phyloP scores from a whole-genome alignment of 2,888 invertebrate genomes.

The Phaedon cochleariae region DNA sequence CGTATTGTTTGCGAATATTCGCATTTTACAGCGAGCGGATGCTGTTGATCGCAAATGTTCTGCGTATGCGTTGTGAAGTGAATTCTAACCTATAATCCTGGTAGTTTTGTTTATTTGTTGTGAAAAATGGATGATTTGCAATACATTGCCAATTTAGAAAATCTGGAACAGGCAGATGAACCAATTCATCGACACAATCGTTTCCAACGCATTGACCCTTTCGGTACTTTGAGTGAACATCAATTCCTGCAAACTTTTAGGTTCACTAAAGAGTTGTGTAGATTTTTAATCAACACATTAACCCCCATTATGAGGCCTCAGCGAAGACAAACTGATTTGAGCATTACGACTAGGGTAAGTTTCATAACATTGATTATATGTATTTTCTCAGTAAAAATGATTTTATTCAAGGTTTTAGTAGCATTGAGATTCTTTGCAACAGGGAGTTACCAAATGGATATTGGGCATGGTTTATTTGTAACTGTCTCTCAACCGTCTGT shows the following conservation, averaged over 20 bases:
- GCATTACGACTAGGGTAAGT: background rate
- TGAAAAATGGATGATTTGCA: background rate
- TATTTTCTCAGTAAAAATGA: background rate
- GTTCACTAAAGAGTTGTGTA: conserved; percentile 8
- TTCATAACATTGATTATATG: background rate
- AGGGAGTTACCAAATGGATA: no score
- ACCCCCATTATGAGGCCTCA: conserved; percentile 9
- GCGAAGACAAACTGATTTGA: conserved; percentile 3
- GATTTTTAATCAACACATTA: conserved; percentile 9
- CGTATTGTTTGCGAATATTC: no score
- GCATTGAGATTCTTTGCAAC: no score
- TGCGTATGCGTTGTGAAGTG: no score
- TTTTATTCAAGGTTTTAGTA: conserved; percentile 7
- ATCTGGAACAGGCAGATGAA: background rate
- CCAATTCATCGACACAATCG: conserved; percentile 5
- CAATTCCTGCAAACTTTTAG: conserved; percentile 10
- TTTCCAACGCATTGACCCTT: conserved; percentile 4
- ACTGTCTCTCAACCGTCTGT: no score
- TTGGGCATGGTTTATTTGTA: no score
- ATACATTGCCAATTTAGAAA: background rate
- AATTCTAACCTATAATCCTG: no score
- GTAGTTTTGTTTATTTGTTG: no score
- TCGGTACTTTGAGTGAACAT: conserved; percentile 10
- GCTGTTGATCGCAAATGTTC: no score
- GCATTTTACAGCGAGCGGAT: no score